phyloP scores from a whole-genome alignment of 2,797 vertebrate species.

The Potorous gilbertii region DNA sequence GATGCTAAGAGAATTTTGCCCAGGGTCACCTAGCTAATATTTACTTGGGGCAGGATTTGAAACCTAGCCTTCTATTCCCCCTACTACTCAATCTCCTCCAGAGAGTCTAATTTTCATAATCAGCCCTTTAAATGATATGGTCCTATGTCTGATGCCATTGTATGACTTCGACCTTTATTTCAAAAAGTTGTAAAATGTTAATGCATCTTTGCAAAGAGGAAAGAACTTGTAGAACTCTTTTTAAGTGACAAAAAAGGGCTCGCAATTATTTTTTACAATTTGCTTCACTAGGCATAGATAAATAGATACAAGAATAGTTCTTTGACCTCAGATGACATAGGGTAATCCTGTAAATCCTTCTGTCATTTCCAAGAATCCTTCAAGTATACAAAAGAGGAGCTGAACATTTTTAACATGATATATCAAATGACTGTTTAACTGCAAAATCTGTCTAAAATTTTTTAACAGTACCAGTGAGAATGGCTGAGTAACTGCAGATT shows the following conservation, averaged over 20 bases:
- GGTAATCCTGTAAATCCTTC: not conserved
- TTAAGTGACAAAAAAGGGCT: not conserved
- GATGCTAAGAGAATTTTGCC: not conserved
- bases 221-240: conserved; percentile 1
- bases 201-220: not conserved
- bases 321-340: not conserved
- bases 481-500: conserved; percentile 52
- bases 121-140: not conserved
- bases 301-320: conserved; percentile 13
- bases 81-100: not conserved
- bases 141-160: not conserved
- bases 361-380: conserved; percentile 13
- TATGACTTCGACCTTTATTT: not conserved
- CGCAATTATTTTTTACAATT: not conserved
- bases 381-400: not conserved
- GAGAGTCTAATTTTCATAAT: not conserved
- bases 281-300: conserved; percentile 9
- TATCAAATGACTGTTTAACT: conserved; percentile 30
- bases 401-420: conserved; percentile 51
- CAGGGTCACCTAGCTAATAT: not conserved
- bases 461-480: not conserved
- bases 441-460: conserved; percentile 11
- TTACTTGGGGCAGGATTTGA: not conserved
- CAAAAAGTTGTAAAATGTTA: not conserved
- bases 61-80: not conserved